These are phyloP conservation scores for Sapayoa aenigma DNA, from an alignment of 2,113 vertebrate genomes.

Conservation along the genomic window DNA sequence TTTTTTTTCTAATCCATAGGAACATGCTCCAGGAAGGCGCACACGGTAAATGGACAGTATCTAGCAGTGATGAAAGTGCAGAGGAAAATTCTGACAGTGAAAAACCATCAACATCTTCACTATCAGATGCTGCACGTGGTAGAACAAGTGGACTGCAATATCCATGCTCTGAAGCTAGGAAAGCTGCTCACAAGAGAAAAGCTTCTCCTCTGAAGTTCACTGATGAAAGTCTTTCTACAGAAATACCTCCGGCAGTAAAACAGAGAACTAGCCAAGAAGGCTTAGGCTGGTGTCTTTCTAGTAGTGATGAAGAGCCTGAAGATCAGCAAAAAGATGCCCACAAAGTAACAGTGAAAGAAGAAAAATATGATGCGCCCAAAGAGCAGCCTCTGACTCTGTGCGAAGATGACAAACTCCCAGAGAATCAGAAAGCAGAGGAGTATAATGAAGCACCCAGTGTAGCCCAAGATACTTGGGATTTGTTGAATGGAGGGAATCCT, in stretches of 20 bases:
- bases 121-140: not conserved
- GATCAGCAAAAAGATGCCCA: not conserved
- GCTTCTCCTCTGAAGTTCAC: constrained; percentile 71
- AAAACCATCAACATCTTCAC: constrained; percentile 45
- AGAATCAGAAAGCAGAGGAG: constrained; percentile 46
- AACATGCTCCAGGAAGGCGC: constrained; percentile 80
- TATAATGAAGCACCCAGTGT: constrained; percentile 56
- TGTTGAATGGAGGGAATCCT: constrained; percentile 75
- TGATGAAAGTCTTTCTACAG: not conserved
- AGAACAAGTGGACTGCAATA: not conserved
- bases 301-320: constrained; percentile 84
- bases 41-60: constrained; percentile 91
- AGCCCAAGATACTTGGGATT: constrained; percentile 81
- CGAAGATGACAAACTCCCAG: not conserved
- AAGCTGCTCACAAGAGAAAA: constrained; percentile 75
- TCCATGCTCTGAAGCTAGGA: constrained; percentile 83
- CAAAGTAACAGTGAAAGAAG: not conserved
- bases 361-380: not conserved
- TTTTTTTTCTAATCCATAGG: not conserved
- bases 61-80: constrained; percentile 93
- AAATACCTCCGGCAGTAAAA: constrained; percentile 64
- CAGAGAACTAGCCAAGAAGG: constrained; percentile 77
- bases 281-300: constrained; percentile 91
- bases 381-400: not conserved
- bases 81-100: constrained; percentile 75